Conservation (phyloP, 2,888 invertebrate species). For the Tryphoninae sp. region DNA sequence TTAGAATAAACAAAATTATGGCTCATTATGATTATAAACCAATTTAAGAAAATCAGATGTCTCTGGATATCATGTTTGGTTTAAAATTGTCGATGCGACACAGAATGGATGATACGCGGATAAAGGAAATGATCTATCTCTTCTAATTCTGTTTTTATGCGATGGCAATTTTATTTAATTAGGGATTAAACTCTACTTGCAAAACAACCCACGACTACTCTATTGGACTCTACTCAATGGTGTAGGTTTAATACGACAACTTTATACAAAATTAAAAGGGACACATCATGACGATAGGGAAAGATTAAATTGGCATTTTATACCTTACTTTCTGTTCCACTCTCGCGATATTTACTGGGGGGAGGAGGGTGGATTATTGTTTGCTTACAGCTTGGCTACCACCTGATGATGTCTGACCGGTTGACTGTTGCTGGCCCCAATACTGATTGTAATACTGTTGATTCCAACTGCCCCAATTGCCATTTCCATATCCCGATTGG, state of each 20-base stretch:
- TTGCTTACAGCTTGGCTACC: conserved; percentile 78
- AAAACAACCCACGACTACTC: too few species aligned
- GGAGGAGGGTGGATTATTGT: conserved; percentile 74
- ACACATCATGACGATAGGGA: conserved; percentile 50
- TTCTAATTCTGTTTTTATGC: conserved; percentile 27
- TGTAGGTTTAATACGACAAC: neutral
- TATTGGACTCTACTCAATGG: too few species aligned
- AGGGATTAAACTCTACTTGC: too few species aligned
- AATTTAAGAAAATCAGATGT: neutral
- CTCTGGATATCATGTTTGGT: neutral
- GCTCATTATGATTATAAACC: neutral
- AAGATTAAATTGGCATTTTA: conserved; percentile 62
- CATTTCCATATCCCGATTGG: conserved; percentile 75
- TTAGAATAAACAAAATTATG: too few species aligned
- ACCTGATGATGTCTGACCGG: conserved; percentile 73
- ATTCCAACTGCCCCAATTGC: conserved; percentile 79
- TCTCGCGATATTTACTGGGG: conserved; percentile 71
- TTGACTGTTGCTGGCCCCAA: conserved; percentile 77
- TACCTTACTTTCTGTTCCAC: conserved; percentile 77
- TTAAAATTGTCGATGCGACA: neutral
- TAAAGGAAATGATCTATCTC: conserved; percentile 26
- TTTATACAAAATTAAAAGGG: conserved; percentile 14
- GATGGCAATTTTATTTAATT: too few species aligned
- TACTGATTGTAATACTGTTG: conserved; percentile 80
- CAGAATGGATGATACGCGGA: conserved; percentile 1